These are phyloP conservation scores for Chelonus insularis DNA, from an alignment of 1,140 invertebrate species.

Conservation along the genomic window DNA sequence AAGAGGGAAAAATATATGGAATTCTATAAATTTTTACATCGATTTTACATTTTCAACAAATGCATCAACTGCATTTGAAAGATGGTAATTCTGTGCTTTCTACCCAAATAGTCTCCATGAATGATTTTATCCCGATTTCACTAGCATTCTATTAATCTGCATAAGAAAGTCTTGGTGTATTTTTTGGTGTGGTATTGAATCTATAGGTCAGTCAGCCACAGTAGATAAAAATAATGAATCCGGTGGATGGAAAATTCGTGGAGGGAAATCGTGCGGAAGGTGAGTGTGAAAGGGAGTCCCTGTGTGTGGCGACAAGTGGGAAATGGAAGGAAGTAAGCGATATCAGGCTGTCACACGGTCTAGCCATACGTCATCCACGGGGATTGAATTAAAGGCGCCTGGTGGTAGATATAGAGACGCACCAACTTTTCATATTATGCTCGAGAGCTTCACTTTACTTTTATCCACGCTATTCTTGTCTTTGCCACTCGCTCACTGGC, in stretches of 20 bases:
- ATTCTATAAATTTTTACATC: too few species aligned
- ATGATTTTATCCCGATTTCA: too few species aligned
- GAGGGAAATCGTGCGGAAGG: constrained; percentile 16
- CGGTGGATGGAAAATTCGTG: constrained; percentile 15
- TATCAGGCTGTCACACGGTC: constrained; percentile 46
- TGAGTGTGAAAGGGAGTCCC: constrained; percentile 9
- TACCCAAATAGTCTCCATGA: too few species aligned
- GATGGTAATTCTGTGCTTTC: too few species aligned
- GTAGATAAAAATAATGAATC: constrained; percentile 32
- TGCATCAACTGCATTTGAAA: too few species aligned
- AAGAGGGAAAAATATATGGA: too few species aligned
- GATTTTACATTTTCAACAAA: too few species aligned
- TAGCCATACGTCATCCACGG: constrained; percentile 45
- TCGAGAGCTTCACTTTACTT: constrained; percentile 26
- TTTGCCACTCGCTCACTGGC: not conserved
- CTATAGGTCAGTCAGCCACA: not conserved
- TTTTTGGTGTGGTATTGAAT: too few species aligned
- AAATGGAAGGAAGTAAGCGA: constrained; percentile 40
- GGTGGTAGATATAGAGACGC: constrained; percentile 40
- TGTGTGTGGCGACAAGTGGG: constrained; percentile 7
- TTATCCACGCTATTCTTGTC: constrained; percentile 18
- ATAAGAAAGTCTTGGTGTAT: too few species aligned
- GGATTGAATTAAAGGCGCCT: constrained; percentile 50
- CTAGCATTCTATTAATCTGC: too few species aligned
- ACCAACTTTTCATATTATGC: constrained; percentile 51